Evolutionary conservation across 2,797 vertebrate genomes (phyloP), one percentile per base, ranked within the genome.

Genomic region (Monodelphis domestica): DNA sequence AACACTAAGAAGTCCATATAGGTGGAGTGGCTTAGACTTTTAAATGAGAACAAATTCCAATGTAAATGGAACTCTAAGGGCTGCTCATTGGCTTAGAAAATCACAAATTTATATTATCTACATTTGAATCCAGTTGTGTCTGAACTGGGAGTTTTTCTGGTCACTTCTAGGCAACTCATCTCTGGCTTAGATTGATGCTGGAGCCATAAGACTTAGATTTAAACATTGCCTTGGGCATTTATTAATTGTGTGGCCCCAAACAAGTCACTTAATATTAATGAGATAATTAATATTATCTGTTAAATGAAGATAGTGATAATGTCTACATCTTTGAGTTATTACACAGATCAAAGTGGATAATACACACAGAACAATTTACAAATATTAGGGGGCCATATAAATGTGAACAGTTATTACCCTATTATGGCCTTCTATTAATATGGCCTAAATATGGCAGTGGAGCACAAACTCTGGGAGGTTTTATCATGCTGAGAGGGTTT

Each of bases 201-300:
- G 63, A 45, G 7, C 24, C 63, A 78, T 6, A 7, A 45, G 17
- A 78, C 6, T 7, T 38, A 78, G n/a, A 78, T 78, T 78, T 78
- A 1, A 24, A 78, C 24, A 45, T 24, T 78, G 63, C n/a, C 17
- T 78, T 7, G 10, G 63, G n/a, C n/a, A 78, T 10, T 78, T 78
- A 45, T 24, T 78, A 24, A 78, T 45, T 38, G 38, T 78, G n/a
- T 78, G 63, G n/a, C n/a, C n/a, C n/a, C n/a, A 24, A 45, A 17
- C 10, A 78, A 78, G 17, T 45, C 30, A 17, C 33, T 94, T 87
- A 87, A 87, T 2, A 93, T 59, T 0, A 10, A 53, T 38, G 4
- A 90, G n/a, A n/a, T n/a, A n/a, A n/a, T n/a, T n/a, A n/a, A n/a
- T 53, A 24, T 91, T 78, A 53, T 56, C 53, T 90, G 10, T 94